These are phyloP conservation scores for Solenopsis fugax DNA, from an alignment of 1,140 invertebrate genomes.

Conservation along the genomic window DNA sequence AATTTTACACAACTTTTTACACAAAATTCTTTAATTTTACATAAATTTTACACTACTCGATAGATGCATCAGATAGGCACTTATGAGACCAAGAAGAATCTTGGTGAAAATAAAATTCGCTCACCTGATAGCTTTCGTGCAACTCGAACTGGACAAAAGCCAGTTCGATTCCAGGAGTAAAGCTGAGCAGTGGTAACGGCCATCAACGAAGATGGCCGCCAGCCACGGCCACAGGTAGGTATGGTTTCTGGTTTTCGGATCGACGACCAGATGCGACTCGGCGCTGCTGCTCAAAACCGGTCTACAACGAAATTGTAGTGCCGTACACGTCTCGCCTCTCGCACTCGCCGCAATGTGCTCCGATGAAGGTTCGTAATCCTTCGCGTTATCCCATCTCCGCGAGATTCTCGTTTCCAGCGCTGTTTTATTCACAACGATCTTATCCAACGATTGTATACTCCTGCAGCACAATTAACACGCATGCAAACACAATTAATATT, in stretches of 20 bases:
- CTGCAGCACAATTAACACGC: conserved; percentile 63
- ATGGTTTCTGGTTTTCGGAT: conserved; percentile 69
- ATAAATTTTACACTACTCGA: not conserved
- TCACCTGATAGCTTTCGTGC: conserved; percentile 87
- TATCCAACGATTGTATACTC: conserved; percentile 60
- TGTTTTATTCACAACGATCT: conserved; percentile 57
- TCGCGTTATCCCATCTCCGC: not conserved
- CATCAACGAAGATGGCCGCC: conserved; percentile 90
- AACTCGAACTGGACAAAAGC: conserved; percentile 88
- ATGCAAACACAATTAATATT: not conserved
- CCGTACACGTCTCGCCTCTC: conserved; percentile 51
- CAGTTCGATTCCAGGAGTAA: conserved; percentile 89
- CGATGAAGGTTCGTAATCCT: conserved; percentile 41
- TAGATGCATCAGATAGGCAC: not conserved
- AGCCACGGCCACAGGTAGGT: conserved; percentile 89
- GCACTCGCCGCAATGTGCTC: not conserved
- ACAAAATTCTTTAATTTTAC: too few relatives aligned
- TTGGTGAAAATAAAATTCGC: conserved; percentile 55
- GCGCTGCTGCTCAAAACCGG: conserved; percentile 76
- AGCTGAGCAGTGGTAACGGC: conserved; percentile 89
- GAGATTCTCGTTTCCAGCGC: conserved; percentile 42
- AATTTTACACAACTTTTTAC: too few relatives aligned
- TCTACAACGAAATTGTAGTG: conserved; percentile 77
- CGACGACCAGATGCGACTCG: conserved; percentile 68
- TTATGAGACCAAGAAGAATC: not conserved